A percentile compares a stretch with the other conserved stretches of the same genome.
phyloP scores from a whole-genome alignment of 2,113 vertebrate species.

The Lynx canadensis region DNA sequence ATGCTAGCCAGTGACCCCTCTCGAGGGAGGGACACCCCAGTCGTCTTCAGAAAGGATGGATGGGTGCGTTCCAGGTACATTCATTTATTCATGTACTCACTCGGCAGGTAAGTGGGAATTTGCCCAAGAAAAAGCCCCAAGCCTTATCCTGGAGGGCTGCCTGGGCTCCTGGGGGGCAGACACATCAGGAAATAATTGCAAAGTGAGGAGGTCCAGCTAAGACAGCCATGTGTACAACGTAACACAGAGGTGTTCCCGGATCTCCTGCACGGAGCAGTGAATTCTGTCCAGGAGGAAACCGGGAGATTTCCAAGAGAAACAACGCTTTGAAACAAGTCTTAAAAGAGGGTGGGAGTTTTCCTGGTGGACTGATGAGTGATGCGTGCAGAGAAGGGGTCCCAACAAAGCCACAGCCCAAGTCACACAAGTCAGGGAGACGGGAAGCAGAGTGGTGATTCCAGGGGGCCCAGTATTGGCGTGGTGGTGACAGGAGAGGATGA shows the following conservation, averaged over 20 bases:
- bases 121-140: background rate
- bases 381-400: background rate
- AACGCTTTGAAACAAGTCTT: background rate
- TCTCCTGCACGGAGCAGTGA: background rate
- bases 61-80: background rate
- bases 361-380: background rate
- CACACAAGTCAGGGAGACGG: rapidly evolving
- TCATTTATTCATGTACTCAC: background rate
- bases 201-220: too few species aligned
- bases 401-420: rapidly evolving
- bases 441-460: background rate
- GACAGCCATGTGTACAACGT: rapidly evolving
- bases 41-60: background rate
- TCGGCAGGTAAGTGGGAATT: background rate
- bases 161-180: background rate
- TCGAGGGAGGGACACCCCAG: background rate
- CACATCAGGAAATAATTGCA: background rate
- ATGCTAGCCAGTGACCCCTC: background rate
- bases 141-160: background rate
- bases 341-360: background rate
- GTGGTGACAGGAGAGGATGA: background rate
- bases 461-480: background rate
- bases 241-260: background rate
- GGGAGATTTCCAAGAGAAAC: background rate
- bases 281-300: background rate